Evolutionary conservation across 2,797 vertebrate genomes (phyloP), one percentile per base, ranked within the genome.

Genomic region (Pangasius sanitwongsei): DNA sequence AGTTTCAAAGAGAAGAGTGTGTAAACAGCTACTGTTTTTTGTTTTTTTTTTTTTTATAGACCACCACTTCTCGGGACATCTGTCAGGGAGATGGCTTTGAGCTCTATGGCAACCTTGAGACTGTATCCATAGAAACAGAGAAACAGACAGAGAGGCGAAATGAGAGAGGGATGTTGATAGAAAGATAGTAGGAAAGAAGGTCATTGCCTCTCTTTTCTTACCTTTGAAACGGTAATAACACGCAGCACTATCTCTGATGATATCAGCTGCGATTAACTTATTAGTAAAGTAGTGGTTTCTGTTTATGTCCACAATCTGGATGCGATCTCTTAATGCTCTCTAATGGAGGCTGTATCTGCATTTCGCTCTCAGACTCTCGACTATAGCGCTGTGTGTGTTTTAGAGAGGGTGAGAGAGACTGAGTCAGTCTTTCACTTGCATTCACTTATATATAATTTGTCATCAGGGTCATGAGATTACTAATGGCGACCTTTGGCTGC

Each of bases 61-160:
- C 84, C 70, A 74, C 67, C 67, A 88, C 50, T 50, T 89, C 82
- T 87, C 81, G 83, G 80, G 90, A 90, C 91, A 89, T 90, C 89
- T 88, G 89, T 89, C 89, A 90, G 85, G 69, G 83, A 92, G 85
- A 89, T 87, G 78, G 78, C 86, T 90, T 89, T 59, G 59, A 61
- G 91, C 91, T 92, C 91, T 91, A 88, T 93, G 80, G 92, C 91
- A 92, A 93, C 93, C 87, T 67, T 90, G 82, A 63, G 44, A 82
- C 65, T 85, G 89, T 93, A 89, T 88, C 93, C 92, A 92, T 92
- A 90, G 93, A 87, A 92, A 92, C 92, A 41, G 63, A n/a, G 89
- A 57, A 87, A 59, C 81, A 86, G 15, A 89, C 55, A 61, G 59
- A 69, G 41, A 55, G 74, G n/a, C 77, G 63, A 34, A 82, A 3